Evolutionary conservation across 1,140 invertebrate genomes (phyloP).

Genomic region (Brachystomella parvula): DNA sequence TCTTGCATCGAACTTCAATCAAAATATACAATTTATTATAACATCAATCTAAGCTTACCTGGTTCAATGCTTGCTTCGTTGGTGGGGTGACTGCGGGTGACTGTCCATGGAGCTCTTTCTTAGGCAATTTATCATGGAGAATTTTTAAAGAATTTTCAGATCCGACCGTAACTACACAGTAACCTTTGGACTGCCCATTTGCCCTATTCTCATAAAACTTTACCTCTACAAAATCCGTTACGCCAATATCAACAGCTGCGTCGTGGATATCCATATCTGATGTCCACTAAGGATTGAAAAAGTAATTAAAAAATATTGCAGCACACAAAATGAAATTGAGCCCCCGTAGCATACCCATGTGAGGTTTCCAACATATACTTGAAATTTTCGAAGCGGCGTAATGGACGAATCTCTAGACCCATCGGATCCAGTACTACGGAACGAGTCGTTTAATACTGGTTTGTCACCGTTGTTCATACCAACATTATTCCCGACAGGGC

Average conservation of each 20-base stretch:
- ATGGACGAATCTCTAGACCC: conserved; percentile 27
- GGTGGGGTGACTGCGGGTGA: conserved; percentile 87
- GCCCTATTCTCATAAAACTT: conserved; percentile 99
- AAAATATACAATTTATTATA: too few relatives aligned
- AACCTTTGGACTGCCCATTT: conserved; percentile 98
- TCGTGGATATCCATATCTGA: conserved; percentile 93
- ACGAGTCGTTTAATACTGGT: conserved; percentile 6
- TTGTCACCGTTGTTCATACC: conserved; percentile 14
- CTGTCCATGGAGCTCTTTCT: conserved; percentile 92
- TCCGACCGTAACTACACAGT: conserved; percentile 82
- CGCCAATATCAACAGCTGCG: conserved; percentile 73
- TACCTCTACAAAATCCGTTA: conserved; percentile 90
- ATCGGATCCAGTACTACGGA: background rate
- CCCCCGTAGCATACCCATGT: conserved; percentile 52
- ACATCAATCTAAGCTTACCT: conserved; percentile 45
- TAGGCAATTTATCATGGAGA: conserved; percentile 84
- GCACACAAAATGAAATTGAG: background rate
- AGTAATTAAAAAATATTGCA: background rate
- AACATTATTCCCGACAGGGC: conserved; percentile 33
- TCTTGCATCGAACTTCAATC: background rate
- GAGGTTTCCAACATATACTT: conserved; percentile 91
- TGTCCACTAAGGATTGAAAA: conserved; percentile 70
- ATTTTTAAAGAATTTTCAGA: conserved; percentile 83
- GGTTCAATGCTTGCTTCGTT: conserved; percentile 77
- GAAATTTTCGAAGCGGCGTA: conserved; percentile 65